Evolutionary conservation across 2,113 vertebrate genomes (phyloP).

Genomic region (Gallinago media): DNA sequence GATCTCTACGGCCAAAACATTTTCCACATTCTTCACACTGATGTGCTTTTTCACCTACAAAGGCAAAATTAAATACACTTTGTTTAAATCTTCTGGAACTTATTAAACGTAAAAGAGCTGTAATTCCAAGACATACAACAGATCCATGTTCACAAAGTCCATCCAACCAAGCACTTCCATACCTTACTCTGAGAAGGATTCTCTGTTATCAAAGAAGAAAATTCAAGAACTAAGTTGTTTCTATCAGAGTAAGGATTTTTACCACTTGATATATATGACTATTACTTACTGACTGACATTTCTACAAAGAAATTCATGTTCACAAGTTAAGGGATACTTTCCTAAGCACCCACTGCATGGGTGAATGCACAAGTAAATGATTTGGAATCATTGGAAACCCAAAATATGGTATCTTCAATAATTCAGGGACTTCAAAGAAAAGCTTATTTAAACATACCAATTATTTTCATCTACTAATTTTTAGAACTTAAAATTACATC

Average conservation of each 20-base stretch:
- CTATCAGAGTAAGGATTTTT: background rate
- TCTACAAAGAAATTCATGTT: background rate
- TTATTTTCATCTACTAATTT: background rate
- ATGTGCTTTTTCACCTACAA: conserved; percentile 93
- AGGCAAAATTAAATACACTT: background rate
- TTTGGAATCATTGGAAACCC: background rate
- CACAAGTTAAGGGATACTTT: background rate
- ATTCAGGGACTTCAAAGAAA: background rate
- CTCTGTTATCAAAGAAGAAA: background rate
- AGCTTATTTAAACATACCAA: background rate
- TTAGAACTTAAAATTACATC: background rate
- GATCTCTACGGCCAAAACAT: conserved; percentile 95
- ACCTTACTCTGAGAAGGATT: background rate
- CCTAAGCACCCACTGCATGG: background rate
- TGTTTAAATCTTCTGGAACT: background rate
- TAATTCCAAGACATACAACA: background rate
- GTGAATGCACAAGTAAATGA: background rate
- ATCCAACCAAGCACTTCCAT: background rate
- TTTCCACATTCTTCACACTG: conserved; percentile 99
- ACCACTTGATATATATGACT: background rate
- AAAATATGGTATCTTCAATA: background rate
- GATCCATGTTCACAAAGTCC: background rate
- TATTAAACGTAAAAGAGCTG: background rate
- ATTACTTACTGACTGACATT: background rate
- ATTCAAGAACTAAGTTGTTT: background rate